These are phyloP conservation scores for Ditylenchus dipsaci DNA, from an alignment of 1,140 invertebrate species.

Conservation along the genomic window DNA sequence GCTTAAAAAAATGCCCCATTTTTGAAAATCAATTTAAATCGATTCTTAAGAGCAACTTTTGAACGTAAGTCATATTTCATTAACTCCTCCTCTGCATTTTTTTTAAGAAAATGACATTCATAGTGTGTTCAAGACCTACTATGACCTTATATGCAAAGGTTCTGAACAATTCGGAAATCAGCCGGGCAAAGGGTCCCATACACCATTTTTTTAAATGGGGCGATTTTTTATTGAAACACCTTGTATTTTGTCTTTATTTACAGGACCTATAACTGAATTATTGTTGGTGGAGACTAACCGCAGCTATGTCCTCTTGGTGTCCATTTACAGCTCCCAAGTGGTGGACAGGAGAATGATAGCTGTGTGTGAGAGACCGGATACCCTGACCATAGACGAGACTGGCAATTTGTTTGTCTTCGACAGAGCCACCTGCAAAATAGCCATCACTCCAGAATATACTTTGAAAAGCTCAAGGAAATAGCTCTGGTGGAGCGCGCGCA, in stretches of 20 bases:
- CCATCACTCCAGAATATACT: constrained; percentile 28
- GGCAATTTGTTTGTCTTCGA: constrained; percentile 46
- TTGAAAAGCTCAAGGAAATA: constrained; percentile 28
- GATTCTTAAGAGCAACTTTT: no score
- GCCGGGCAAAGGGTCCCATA: no score
- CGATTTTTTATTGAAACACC: no score
- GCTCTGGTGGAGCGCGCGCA: constrained; percentile 26
- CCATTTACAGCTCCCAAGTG: constrained; percentile 29
- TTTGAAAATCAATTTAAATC: no score
- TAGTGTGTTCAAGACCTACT: no score
- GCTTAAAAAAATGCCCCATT: no score
- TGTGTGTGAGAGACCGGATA: constrained; percentile 35
- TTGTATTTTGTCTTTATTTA: background rate
- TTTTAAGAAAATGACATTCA: no score
- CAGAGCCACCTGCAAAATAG: constrained; percentile 29
- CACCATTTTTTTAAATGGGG: no score
- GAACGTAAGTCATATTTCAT: no score
- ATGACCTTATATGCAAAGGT: no score
- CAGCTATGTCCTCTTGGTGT: constrained; percentile 23
- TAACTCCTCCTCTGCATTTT: background rate
- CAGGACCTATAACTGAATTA: constrained; percentile 29
- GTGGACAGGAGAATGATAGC: constrained; percentile 32
- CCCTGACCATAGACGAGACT: constrained; percentile 33
- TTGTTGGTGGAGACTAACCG: constrained; percentile 30
- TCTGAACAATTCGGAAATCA: no score